These are phyloP conservation scores for Melanotaenia duboulayi DNA, from an alignment of 2,113 vertebrate genomes.

Conservation along the genomic window DNA sequence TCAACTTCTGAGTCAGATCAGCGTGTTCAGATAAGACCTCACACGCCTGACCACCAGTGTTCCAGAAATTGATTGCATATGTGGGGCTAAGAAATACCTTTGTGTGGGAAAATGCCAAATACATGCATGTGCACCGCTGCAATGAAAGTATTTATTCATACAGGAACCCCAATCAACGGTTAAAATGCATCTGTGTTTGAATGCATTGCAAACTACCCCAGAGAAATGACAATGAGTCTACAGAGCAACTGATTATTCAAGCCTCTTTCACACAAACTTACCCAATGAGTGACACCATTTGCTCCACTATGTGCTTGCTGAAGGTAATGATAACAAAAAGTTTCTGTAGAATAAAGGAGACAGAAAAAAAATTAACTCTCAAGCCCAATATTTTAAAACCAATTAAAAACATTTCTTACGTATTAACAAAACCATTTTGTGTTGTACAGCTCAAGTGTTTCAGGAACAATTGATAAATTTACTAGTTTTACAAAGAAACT, in stretches of 20 bases:
- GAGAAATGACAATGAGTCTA: slow-evolving; percentile 23
- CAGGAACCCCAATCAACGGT: slow-evolving; percentile 31
- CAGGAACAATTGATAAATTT: background rate
- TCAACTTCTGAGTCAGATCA: slow-evolving; percentile 66
- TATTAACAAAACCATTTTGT: background rate
- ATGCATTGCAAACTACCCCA: slow-evolving; percentile 18
- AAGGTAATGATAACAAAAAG: slow-evolving; percentile 98
- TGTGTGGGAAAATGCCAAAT: slow-evolving; percentile 21
- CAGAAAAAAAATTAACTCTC: slow-evolving; percentile 10
- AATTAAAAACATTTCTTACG: background rate
- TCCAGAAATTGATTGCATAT: slow-evolving; percentile 22
- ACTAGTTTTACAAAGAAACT: background rate
- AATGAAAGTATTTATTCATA: slow-evolving; percentile 37
- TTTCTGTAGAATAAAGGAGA: slow-evolving; percentile 89
- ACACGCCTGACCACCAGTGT: slow-evolving; percentile 62
- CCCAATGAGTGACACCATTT: slow-evolving; percentile 99
- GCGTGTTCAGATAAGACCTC: slow-evolving; percentile 60
- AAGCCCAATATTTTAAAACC: background rate
- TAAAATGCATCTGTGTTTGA: slow-evolving; percentile 33
- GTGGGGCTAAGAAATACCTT: slow-evolving; percentile 26
- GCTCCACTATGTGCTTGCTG: slow-evolving; percentile 99
- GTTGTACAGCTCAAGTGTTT: too few species aligned
- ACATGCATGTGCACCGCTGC: background rate
- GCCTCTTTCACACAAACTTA: slow-evolving; percentile 83
- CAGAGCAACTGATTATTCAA: slow-evolving; percentile 10